Percentiles rank a stretch among this genome's conserved stretches.
phyloP scores from a whole-genome alignment of 2,888 invertebrate species.

The Agrotis puta region DNA sequence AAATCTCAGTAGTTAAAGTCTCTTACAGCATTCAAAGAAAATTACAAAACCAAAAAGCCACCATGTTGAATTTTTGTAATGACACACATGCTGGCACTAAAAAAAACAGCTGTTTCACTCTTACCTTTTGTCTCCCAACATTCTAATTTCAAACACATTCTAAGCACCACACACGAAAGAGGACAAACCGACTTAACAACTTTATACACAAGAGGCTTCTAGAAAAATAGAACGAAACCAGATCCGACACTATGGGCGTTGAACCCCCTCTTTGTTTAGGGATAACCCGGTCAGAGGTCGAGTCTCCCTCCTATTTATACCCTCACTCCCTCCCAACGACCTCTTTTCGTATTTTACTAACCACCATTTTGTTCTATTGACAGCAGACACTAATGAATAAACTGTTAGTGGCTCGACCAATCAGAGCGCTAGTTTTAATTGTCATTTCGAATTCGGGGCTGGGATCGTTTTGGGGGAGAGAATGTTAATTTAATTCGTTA shows the following conservation, averaged over 20 bases:
- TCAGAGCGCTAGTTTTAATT: conserved; percentile 28
- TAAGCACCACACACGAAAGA: conserved; percentile 15
- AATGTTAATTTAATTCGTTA: conserved; percentile 30
- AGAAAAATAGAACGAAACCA: conserved; percentile 59
- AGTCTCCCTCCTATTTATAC: conserved; percentile 62
- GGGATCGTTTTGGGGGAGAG: conserved; percentile 34
- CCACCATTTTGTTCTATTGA: conserved; percentile 51
- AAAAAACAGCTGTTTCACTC: not conserved
- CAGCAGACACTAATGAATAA: conserved; percentile 55
- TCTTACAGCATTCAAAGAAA: not conserved
- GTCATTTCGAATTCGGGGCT: conserved; percentile 27
- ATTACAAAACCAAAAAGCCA: accelerated
- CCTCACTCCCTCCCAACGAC: conserved; percentile 48
- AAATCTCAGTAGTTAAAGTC: not conserved
- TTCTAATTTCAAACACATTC: conserved; percentile 21
- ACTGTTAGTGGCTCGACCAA: conserved; percentile 38
- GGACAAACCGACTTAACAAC: conserved; percentile 44
- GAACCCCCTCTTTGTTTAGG: conserved; percentile 66
- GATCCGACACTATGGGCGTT: conserved; percentile 56
- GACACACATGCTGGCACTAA: not conserved
- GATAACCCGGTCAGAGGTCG: conserved; percentile 74
- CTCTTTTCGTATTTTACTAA: conserved; percentile 51
- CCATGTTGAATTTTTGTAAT: not conserved
- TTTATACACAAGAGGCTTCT: conserved; percentile 46
- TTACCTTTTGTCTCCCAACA: not conserved